Evolutionary conservation across 2,888 invertebrate genomes (phyloP).

Genomic region (Parnassius glacialis): DNA sequence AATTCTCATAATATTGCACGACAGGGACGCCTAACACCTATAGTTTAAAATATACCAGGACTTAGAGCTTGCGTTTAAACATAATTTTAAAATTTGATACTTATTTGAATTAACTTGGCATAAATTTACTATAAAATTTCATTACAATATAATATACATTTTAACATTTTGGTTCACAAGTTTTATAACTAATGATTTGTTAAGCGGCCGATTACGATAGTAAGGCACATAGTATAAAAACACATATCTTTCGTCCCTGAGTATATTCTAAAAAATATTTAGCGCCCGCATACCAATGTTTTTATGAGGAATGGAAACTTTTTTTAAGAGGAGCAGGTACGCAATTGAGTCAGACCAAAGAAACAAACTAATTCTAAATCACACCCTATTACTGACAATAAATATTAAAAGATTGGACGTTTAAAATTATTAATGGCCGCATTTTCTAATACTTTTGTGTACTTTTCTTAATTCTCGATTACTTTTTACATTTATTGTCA

Average conservation of each 20-base stretch:
- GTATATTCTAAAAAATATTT: background rate
- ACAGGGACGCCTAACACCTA: background rate
- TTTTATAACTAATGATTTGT: too few species aligned
- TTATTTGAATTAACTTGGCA: too few species aligned
- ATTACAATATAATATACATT: background rate
- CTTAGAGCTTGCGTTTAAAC: too few species aligned
- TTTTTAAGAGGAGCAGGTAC: slow-evolving; percentile 2
- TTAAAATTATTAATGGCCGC: background rate
- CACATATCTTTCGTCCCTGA: background rate
- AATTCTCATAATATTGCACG: slow-evolving; percentile 5
- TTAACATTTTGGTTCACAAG: background rate
- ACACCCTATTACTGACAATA: background rate
- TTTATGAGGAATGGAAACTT: slow-evolving; percentile 1
- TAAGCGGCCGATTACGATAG: too few species aligned
- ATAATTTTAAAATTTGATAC: too few species aligned
- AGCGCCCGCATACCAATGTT: background rate
- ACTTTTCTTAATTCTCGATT: too few species aligned
- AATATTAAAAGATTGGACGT: background rate
- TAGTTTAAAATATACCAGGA: slow-evolving; percentile 6
- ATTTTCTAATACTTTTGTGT: background rate
- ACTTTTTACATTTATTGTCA: slow-evolving; percentile 5
- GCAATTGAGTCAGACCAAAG: background rate
- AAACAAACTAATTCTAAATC: background rate
- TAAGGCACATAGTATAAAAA: too few species aligned
- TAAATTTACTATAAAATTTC: too few species aligned